Evolutionary conservation across 2,797 vertebrate genomes (phyloP).

Genomic region (Cyprinodon diabolis): DNA sequence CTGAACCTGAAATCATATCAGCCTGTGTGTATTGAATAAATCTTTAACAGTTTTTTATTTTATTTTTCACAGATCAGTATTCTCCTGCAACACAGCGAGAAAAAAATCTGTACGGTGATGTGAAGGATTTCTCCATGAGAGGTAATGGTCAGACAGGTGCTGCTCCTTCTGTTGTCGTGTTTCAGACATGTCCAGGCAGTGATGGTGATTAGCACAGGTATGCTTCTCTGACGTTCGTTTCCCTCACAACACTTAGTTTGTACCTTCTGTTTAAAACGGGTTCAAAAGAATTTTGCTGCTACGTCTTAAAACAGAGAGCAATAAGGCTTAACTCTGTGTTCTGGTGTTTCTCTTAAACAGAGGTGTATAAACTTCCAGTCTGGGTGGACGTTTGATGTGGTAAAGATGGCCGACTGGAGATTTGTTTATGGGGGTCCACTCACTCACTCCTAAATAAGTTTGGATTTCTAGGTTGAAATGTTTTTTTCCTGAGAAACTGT

Average conservation of each 20-base stretch:
- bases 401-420: no score
- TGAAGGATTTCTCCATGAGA: background rate
- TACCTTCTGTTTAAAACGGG: background rate
- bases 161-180: background rate
- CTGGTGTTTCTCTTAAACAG: no score
- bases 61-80: background rate
- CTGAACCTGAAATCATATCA: background rate
- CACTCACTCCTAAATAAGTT: no score
- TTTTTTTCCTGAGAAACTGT: no score
- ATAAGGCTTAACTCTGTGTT: background rate
- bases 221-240: slow-evolving; percentile 26
- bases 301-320: background rate
- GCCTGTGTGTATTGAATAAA: background rate
- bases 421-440: no score
- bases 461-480: no score
- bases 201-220: slow-evolving; percentile 34
- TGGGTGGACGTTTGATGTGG: no score
- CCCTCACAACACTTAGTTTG: slow-evolving; percentile 4
- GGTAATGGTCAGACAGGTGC: no score
- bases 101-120: background rate
- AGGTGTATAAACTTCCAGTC: no score
- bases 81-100: background rate
- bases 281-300: background rate
- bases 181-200: slow-evolving; percentile 38
- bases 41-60: background rate